Evolutionary conservation across 1,140 invertebrate species (phyloP).

Genomic region (Meloidogyne chitwoodi): DNA sequence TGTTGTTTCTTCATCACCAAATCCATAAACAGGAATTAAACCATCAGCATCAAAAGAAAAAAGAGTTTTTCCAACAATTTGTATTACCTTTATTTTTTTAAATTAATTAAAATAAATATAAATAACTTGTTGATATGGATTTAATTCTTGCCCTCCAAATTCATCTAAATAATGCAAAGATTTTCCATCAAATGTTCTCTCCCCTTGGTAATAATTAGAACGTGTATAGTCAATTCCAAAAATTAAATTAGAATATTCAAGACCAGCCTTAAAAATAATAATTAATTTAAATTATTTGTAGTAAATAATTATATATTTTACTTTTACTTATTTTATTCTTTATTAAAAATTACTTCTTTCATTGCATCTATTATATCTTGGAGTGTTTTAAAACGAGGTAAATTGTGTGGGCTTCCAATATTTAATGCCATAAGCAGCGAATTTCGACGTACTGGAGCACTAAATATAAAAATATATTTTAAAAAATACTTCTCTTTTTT

Average conservation of each 20-base stretch:
- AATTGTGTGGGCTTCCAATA: slow-evolving; percentile 57
- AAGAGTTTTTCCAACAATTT: slow-evolving; percentile 64
- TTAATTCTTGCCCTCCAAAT: slow-evolving; percentile 42
- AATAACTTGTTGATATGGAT: slow-evolving; percentile 61
- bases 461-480: slow-evolving; percentile 31
- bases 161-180: slow-evolving; percentile 60
- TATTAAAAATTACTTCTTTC: slow-evolving; percentile 42
- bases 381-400: slow-evolving; percentile 59
- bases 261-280: slow-evolving; percentile 59
- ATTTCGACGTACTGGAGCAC: slow-evolving; percentile 55
- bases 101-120: not conserved
- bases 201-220: slow-evolving; percentile 64
- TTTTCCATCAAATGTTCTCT: slow-evolving; percentile 62
- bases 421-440: slow-evolving; percentile 56
- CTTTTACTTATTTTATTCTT: not conserved
- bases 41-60: slow-evolving; percentile 64
- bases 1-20: slow-evolving; percentile 62
- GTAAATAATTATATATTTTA: not conserved
- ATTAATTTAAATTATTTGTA: not conserved
- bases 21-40: slow-evolving; percentile 64
- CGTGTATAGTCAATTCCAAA: slow-evolving; percentile 64
- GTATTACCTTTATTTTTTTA: slow-evolving; percentile 61
- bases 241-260: slow-evolving; percentile 62
- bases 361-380: slow-evolving; percentile 57
- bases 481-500: not conserved